Percentiles rank a stretch among this genome's conserved stretches.
phyloP scores from a whole-genome alignment of 2,113 vertebrate genomes.

The Oreochromis spilurus region DNA sequence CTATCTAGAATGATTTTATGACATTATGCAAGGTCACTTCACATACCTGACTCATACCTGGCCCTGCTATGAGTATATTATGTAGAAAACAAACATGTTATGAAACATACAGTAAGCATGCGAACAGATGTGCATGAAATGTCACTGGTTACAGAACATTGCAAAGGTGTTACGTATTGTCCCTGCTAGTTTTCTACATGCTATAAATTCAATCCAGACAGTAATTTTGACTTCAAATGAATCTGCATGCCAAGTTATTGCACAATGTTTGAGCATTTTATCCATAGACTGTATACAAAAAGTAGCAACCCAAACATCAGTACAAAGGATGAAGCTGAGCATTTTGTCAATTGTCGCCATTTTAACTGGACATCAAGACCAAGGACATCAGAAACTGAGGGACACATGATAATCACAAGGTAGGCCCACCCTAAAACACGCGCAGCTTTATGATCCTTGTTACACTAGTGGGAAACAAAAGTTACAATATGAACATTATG shows the following conservation, averaged over 20 bases:
- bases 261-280: neutral
- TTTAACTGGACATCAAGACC: neutral
- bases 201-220: neutral
- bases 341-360: neutral
- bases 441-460: neutral
- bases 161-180: neutral
- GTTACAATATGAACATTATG: neutral
- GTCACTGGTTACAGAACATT: neutral
- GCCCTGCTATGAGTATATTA: neutral
- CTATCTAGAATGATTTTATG: neutral
- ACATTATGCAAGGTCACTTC: neutral
- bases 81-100: neutral
- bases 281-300: neutral
- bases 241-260: rapidly evolving
- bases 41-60: neutral
- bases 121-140: neutral
- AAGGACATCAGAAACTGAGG: neutral
- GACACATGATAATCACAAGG: neutral
- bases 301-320: neutral
- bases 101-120: neutral
- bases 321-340: neutral
- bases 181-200: neutral
- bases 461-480: neutral
- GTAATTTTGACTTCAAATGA: neutral
- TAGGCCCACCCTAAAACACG: neutral